Conservation (phyloP, 92 coral and sea anemone species). For the Epizoanthus scotinus region DNA sequence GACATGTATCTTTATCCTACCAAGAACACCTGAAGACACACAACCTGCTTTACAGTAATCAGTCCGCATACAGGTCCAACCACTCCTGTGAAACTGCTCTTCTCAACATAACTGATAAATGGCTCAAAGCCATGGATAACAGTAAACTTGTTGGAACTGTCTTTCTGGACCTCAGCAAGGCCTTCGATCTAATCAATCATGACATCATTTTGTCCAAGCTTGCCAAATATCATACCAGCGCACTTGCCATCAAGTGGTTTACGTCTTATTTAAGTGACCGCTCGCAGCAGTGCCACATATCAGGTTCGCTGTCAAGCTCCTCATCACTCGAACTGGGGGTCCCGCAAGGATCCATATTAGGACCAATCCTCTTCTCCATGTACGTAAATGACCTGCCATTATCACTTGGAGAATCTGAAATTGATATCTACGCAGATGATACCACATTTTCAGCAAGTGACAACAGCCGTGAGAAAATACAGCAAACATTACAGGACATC, state of each 20-base stretch:
- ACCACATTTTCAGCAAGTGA: too few species aligned
- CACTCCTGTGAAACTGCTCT: slow-evolving; percentile 53
- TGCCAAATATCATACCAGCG: slow-evolving; percentile 42
- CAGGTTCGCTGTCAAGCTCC: slow-evolving; percentile 48
- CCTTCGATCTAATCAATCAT: slow-evolving; percentile 49
- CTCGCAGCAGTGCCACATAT: slow-evolving; percentile 26
- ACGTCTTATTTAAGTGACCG: slow-evolving; percentile 34
- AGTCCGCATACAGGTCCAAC: slow-evolving; percentile 44
- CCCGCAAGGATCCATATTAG: slow-evolving; percentile 43
- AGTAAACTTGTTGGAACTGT: slow-evolving; percentile 48
- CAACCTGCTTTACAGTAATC: slow-evolving; percentile 34
- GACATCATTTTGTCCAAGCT: slow-evolving; percentile 51
- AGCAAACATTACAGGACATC: too few species aligned
- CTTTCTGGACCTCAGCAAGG: slow-evolving; percentile 50
- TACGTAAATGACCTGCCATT: slow-evolving; percentile 44
- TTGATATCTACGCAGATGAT: slow-evolving; percentile 49
- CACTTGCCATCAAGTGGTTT: slow-evolving; percentile 44
- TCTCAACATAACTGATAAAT: slow-evolving; percentile 40
- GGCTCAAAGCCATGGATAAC: slow-evolving; percentile 60
- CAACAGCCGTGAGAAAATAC: too few species aligned
- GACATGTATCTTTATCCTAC: slow-evolving; percentile 45
- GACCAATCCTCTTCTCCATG: slow-evolving; percentile 32
- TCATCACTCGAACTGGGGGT: slow-evolving; percentile 17
- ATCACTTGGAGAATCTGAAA: slow-evolving; percentile 27
- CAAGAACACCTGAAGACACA: slow-evolving; percentile 24